A percentile compares a stretch with the other conserved stretches of the same genome.
Conservation (phyloP, 2,113 vertebrate species). For the Oenanthe melanoleuca region DNA sequence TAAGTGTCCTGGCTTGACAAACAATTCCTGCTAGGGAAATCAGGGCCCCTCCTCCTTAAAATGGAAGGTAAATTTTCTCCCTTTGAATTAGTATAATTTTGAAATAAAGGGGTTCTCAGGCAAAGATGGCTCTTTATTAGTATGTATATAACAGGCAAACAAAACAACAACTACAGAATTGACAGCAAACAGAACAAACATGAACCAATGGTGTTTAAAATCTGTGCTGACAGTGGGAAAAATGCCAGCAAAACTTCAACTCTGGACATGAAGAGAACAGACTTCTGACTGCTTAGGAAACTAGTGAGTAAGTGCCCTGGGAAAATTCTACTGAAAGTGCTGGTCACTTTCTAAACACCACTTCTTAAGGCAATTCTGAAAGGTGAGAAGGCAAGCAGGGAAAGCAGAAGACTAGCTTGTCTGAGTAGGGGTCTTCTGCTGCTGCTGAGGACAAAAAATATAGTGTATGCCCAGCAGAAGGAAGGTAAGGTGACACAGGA, state of each 20-base stretch:
- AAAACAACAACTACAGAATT: no score
- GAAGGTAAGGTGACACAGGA: background rate
- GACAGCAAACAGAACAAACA: no score
- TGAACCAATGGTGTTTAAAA: background rate
- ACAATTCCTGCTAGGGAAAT: no score
- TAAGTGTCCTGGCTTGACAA: no score
- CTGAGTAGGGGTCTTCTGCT: background rate
- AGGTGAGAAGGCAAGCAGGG: background rate
- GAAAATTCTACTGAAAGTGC: background rate
- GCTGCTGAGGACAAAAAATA: background rate
- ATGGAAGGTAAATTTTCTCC: no score
- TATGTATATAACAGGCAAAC: no score
- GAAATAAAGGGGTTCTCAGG: no score
- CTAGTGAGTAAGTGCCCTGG: no score
- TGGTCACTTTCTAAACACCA: background rate
- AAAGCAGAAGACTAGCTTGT: background rate
- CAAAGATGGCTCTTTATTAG: no score
- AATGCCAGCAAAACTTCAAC: background rate
- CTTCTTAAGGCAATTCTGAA: background rate
- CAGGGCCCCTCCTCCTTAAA: no score
- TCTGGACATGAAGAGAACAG: background rate
- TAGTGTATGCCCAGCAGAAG: background rate
- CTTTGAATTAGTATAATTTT: no score
- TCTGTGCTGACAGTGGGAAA: background rate
- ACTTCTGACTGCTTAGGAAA: background rate